These are phyloP conservation scores for Steatornis caripensis DNA, from an alignment of 2,113 vertebrate genomes.

Conservation along the genomic window DNA sequence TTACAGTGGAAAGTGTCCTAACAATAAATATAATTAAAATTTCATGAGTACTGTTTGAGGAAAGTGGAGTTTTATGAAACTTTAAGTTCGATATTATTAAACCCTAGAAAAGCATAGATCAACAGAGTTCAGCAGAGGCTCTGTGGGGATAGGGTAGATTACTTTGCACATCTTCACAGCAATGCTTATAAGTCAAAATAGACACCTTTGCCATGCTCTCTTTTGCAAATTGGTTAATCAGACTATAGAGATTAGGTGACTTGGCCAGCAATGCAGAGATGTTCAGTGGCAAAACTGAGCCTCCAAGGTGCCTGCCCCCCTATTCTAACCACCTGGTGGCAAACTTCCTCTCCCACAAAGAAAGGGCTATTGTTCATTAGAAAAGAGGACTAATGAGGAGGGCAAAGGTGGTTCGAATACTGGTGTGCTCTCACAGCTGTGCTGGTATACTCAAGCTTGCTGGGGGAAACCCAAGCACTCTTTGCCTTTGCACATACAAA, in stretches of 20 bases:
- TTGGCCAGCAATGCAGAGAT: neutral
- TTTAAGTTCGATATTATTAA: neutral
- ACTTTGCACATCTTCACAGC: neutral
- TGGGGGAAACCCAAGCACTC: neutral
- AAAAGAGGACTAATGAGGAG: neutral
- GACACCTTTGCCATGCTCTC: neutral
- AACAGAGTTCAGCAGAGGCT: neutral
- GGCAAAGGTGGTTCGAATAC: neutral
- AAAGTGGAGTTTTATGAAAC: neutral
- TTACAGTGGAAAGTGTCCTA: neutral
- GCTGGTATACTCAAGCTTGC: neutral
- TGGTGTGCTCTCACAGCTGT: neutral
- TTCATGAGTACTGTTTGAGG: neutral
- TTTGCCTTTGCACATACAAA: neutral
- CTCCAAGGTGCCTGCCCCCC: neutral
- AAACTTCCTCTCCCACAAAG: neutral
- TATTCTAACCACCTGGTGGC: neutral
- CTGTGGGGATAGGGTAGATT: neutral
- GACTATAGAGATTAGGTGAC: neutral
- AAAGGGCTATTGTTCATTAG: neutral
- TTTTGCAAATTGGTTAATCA: neutral
- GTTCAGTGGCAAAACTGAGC: neutral
- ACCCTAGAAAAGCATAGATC: neutral
- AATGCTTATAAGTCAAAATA: neutral
- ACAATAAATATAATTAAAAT: neutral